A percentile compares a stretch with the other conserved stretches of the same genome.
Conservation (phyloP, 2,113 vertebrate genomes). For the Tilapia sparmanii region DNA sequence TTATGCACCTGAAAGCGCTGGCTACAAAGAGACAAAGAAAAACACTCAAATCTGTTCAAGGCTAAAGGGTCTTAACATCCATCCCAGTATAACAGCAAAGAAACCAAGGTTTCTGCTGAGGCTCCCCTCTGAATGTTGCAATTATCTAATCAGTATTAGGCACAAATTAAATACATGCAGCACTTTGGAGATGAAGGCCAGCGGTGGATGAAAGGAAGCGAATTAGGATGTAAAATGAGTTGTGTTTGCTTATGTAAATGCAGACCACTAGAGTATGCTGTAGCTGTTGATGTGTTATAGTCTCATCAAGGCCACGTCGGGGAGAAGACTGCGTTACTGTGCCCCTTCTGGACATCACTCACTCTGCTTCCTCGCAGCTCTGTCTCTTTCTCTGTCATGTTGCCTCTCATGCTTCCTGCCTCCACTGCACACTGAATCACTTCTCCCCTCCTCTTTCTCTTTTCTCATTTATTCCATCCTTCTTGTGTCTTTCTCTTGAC, state of each 20-base stretch:
- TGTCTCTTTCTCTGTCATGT: background rate
- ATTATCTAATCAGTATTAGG: background rate
- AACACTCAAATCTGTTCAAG: background rate
- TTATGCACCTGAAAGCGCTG: background rate
- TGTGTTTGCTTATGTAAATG: background rate
- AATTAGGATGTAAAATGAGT: background rate
- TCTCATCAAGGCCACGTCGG: background rate
- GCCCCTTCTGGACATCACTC: conserved; percentile 7
- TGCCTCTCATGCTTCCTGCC: background rate
- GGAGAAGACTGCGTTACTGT: background rate
- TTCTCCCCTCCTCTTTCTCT: background rate
- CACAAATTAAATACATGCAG: background rate
- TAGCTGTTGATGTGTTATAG: background rate
- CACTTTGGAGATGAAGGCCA: background rate
- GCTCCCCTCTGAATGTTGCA: background rate
- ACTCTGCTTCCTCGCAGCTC: background rate
- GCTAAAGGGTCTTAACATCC: background rate
- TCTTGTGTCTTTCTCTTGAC: background rate
- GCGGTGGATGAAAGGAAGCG: background rate
- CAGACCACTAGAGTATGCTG: background rate
- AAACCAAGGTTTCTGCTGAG: background rate
- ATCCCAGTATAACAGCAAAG: background rate
- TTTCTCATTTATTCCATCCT: conserved; percentile 13
- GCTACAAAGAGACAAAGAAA: background rate
- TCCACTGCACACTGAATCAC: background rate